Evolutionary conservation across 2,888 invertebrate species (phyloP), one percentile per base, ranked within the genome.

Genomic region (Lottia gigantea): DNA sequence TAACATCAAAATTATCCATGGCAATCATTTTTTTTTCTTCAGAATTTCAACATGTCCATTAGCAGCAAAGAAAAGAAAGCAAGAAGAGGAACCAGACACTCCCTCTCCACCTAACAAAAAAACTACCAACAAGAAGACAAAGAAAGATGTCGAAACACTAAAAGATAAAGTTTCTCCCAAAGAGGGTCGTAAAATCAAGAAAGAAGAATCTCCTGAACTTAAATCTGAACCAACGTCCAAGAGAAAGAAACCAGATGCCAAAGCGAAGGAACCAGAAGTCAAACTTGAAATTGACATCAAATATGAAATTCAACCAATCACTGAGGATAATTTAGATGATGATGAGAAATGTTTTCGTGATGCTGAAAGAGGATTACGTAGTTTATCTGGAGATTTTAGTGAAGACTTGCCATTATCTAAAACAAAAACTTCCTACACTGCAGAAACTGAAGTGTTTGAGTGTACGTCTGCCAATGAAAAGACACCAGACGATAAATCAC

Each of bases 301-400:
- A 66, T n/a, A 46, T 11, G 47, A 46, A 47, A 12, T 46, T 19
- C 19, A 16, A 19, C 31, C 25, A 64, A 46, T n/a, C 2, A 31
- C 6, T 3, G 12, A 66, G 2, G 65, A 45, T 31, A 72, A 47
- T 81, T 45, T 80, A 40, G 94, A 95, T 84, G 95, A 95, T 87
- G 85, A 87, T 64, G 75, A 77, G 68, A 93, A 93, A 0, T 91
- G 95, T 69, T 94, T 96, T 75, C 91, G 94, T 67, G 95, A 96
- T 88, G 95, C 96, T 2, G 95, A 95, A 87, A 94, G 94, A 1
- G 95, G 95, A 0, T 88, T 96, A 46, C 94, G 94, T 87, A 94
- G 94, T 79, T 90, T 96, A n/a, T 95, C 95, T 0, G 95, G 94
- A 19, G 94, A 93, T 86, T 55, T 55, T 23, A 55, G 19, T 45